phyloP scores from a whole-genome alignment of 2,113 vertebrate species.

The Zingel zingel region DNA sequence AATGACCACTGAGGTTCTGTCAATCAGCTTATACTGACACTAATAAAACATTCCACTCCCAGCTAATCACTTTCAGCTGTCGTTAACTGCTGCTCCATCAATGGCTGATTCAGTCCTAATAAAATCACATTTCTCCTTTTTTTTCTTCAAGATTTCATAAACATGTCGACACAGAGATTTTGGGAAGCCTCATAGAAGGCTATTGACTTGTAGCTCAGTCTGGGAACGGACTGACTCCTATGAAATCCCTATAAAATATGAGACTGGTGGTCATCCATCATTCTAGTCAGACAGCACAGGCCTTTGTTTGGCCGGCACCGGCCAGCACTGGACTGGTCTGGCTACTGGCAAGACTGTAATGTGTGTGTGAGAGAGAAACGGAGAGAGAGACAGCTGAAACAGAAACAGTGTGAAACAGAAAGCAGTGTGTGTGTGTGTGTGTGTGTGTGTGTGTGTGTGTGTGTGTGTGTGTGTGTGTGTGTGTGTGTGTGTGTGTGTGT shows the following conservation, averaged over 20 bases:
- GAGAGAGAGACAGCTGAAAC: slow-evolving; percentile 54
- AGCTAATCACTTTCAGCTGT: slow-evolving; percentile 65
- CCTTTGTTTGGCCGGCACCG: slow-evolving; percentile 71
- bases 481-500: slow-evolving; percentile 42
- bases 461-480: slow-evolving; percentile 39
- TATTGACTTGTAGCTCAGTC: slow-evolving; percentile 62
- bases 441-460: slow-evolving; percentile 26
- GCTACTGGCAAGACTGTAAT: slow-evolving; percentile 48
- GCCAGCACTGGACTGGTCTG: slow-evolving; percentile 54
- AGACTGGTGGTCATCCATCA: slow-evolving; percentile 72
- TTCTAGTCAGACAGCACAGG: slow-evolving; percentile 62
- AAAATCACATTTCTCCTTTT: slow-evolving; percentile 52
- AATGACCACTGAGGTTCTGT: slow-evolving; percentile 46
- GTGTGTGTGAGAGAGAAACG: slow-evolving; percentile 39
- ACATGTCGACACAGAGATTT: slow-evolving; percentile 25
- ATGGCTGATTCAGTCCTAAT: slow-evolving; percentile 57
- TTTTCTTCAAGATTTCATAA: slow-evolving; percentile 25
- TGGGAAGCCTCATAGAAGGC: slow-evolving; percentile 44
- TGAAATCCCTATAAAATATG: slow-evolving; percentile 71
- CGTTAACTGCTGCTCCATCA: slow-evolving; percentile 43
- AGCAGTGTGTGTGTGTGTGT: slow-evolving; percentile 50
- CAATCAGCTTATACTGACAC: slow-evolving; percentile 55
- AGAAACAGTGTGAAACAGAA: slow-evolving; percentile 60
- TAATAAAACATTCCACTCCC: slow-evolving; percentile 65
- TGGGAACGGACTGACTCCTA: slow-evolving; percentile 76